Percentiles rank a stretch among this genome's conserved stretches.
phyloP scores from a whole-genome alignment of 1,140 invertebrate genomes.

The Neodiprion pinetum region DNA sequence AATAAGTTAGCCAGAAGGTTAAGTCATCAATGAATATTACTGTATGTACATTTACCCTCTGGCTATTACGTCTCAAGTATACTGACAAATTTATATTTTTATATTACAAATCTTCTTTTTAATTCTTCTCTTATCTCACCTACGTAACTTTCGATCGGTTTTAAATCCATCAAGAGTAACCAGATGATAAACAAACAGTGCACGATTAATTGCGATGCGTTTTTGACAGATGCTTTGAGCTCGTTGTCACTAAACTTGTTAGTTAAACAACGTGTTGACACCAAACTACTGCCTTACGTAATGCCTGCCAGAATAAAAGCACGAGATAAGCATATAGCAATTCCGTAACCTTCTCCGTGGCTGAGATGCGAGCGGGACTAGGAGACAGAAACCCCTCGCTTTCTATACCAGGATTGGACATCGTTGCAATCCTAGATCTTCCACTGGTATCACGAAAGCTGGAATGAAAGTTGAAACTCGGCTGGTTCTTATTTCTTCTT shows the following conservation, averaged over 20 bases:
- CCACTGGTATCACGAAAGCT: background rate
- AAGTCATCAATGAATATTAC: too few relatives aligned
- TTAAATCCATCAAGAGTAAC: too few relatives aligned
- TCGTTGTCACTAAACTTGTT: background rate
- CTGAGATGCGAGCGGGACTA: background rate
- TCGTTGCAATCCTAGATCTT: background rate
- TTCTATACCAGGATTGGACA: background rate
- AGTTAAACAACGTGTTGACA: background rate
- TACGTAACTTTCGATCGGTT: too few relatives aligned
- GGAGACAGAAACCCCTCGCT: background rate
- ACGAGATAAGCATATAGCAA: background rate
- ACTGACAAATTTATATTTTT: too few relatives aligned
- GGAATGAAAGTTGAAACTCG: conserved; percentile 3
- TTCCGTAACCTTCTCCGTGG: background rate
- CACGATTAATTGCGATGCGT: too few relatives aligned
- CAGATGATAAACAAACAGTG: too few relatives aligned
- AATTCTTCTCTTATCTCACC: too few relatives aligned
- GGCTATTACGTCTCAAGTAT: too few relatives aligned
- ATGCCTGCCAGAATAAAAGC: background rate
- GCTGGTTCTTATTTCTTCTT: conserved; percentile 2
- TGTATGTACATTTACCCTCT: too few relatives aligned
- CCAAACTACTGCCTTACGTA: background rate
- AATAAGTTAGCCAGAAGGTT: too few relatives aligned
- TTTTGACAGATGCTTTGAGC: too few relatives aligned
- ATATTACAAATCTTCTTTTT: too few relatives aligned